These are phyloP conservation scores for Sebastes oblongus DNA, from an alignment of 2,797 vertebrate genomes.

Conservation along the genomic window DNA sequence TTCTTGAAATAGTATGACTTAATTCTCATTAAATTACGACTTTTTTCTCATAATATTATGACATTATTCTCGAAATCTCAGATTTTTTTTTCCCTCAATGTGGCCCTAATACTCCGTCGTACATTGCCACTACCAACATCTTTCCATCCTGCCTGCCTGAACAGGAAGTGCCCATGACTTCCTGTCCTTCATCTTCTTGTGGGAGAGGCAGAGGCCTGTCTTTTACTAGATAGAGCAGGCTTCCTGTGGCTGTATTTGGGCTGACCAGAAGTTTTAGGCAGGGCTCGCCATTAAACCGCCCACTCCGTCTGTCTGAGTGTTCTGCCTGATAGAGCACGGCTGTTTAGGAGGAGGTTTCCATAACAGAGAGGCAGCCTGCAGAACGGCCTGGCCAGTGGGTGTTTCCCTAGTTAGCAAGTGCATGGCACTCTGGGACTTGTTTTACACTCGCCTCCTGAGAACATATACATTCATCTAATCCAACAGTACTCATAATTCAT, in stretches of 20 bases:
- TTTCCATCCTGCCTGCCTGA: constrained; percentile 46
- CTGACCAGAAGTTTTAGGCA: constrained; percentile 32
- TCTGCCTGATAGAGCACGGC: constrained; percentile 56
- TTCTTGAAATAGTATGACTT: too few species aligned
- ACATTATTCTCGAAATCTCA: too few species aligned
- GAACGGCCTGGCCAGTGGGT: constrained; percentile 37
- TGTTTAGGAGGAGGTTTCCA: constrained; percentile 78
- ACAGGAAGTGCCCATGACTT: constrained; percentile 73
- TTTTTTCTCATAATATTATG: too few species aligned
- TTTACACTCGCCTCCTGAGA: constrained; percentile 19
- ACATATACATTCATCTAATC: constrained; percentile 9
- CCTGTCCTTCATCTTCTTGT: constrained; percentile 62
- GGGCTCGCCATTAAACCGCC: constrained; percentile 42
- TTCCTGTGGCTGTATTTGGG: constrained; percentile 66
- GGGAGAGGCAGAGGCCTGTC: constrained; percentile 42
- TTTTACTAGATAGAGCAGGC: constrained; percentile 59
- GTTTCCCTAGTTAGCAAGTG: constrained; percentile 67
- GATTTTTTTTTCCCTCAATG: too few species aligned
- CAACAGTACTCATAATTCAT: constrained; percentile 5
- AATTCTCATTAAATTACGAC: too few species aligned
- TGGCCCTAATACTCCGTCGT: too few species aligned
- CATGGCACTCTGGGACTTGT: constrained; percentile 40
- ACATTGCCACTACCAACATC: constrained; percentile 1
- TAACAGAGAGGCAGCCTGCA: constrained; percentile 66
- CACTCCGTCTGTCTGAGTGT: constrained; percentile 45